These are phyloP conservation scores for Leistus spinibarbis DNA, from an alignment of 2,888 invertebrate species.

Conservation along the genomic window DNA sequence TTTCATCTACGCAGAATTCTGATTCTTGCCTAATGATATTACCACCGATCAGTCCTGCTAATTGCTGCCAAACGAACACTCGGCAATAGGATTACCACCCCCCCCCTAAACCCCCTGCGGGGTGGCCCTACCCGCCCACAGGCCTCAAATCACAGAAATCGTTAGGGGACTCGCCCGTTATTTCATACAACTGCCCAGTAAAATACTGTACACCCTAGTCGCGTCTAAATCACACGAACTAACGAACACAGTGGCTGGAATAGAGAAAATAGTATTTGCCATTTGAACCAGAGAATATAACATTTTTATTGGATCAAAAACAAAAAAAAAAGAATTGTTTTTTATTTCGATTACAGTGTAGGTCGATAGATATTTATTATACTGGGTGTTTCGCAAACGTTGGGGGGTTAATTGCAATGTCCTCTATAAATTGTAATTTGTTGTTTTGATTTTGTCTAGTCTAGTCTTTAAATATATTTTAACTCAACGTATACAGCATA, in stretches of 20 bases:
- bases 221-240: neutral
- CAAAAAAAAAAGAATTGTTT: constrained; percentile 19
- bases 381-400: neutral
- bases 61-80: neutral
- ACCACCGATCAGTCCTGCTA: neutral
- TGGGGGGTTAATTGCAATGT: no score
- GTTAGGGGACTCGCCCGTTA: neutral
- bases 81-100: neutral
- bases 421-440: no score
- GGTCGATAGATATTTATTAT: neutral
- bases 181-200: neutral
- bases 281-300: constrained; percentile 48
- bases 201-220: neutral
- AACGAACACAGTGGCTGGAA: constrained; percentile 44
- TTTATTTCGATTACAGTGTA: neutral
- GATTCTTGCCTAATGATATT: neutral
- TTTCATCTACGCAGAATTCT: neutral
- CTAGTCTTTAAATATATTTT: no score
- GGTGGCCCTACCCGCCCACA: neutral
- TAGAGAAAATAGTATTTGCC: constrained; percentile 52
- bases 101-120: neutral
- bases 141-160: neutral
- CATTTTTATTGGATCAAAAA: constrained; percentile 48
- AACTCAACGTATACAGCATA: no score
- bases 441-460: no score